phyloP scores from a whole-genome alignment of 2,113 vertebrate genomes.

The Nycticebus coucang region DNA sequence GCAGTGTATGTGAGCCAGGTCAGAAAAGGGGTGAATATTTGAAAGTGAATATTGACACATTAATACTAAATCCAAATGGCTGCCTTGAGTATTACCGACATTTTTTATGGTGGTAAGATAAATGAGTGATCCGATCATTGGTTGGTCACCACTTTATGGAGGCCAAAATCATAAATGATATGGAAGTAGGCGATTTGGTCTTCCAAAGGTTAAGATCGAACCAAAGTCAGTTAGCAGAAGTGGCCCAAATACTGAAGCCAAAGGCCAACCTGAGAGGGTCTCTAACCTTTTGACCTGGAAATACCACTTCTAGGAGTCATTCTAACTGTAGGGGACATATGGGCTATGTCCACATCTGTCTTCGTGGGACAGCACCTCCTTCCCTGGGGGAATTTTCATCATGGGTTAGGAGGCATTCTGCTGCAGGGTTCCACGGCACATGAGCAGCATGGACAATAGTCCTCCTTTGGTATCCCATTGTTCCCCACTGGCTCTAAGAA shows the following conservation, averaged over 20 bases:
- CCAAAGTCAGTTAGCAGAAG: not conserved
- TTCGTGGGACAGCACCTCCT: not conserved
- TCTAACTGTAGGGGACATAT: not conserved
- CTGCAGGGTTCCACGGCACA: not conserved
- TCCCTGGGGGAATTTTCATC: not conserved
- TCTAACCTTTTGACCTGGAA: not conserved
- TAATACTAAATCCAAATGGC: not conserved
- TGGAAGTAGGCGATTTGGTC: not conserved
- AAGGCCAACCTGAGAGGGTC: not conserved
- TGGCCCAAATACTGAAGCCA: not conserved
- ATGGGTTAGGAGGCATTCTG: not conserved
- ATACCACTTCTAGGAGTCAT: not conserved
- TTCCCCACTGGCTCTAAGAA: not conserved
- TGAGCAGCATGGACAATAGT: not conserved
- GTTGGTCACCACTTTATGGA: not conserved
- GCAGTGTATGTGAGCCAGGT: not conserved
- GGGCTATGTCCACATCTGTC: not conserved
- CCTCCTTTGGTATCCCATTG: not conserved
- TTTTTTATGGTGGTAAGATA: not conserved
- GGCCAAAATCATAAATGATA: not conserved
- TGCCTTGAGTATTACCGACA: too few species aligned
- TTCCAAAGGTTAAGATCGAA: not conserved
- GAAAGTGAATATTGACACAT: not conserved
- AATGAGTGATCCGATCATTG: not conserved
- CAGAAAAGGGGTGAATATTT: not conserved